phyloP scores from a whole-genome alignment of 2,113 vertebrate species.

The Vidua macroura region DNA sequence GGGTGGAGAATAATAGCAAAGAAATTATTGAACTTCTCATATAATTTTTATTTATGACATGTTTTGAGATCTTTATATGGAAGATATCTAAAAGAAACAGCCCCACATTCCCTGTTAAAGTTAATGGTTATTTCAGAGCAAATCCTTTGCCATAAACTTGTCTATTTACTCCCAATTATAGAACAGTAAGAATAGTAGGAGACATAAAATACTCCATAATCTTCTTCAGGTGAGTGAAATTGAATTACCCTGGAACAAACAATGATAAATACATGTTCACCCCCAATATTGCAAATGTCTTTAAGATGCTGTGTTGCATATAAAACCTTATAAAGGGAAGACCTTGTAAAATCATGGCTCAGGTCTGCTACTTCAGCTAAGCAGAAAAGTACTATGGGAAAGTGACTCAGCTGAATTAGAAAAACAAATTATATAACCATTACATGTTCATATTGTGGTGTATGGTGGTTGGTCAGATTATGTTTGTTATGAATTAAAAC shows the following conservation, averaged over 20 bases:
- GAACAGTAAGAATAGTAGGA: neutral
- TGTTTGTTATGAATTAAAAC: neutral
- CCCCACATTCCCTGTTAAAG: neutral
- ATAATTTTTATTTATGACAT: neutral
- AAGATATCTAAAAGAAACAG: neutral
- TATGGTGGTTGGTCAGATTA: neutral
- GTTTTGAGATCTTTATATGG: neutral
- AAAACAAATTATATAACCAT: neutral
- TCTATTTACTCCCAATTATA: neutral
- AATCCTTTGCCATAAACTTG: neutral
- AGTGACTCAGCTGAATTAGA: neutral
- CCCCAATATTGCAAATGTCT: neutral
- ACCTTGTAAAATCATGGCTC: neutral
- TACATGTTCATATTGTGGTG: rapidly evolving
- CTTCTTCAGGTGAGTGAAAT: neutral
- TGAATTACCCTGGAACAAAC: neutral
- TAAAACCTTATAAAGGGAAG: too few relatives aligned
- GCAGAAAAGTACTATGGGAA: neutral
- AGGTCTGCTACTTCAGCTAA: neutral
- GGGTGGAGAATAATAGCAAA: neutral
- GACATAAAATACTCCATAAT: neutral
- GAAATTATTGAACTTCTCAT: neutral
- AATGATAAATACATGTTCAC: neutral
- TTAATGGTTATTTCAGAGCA: neutral
- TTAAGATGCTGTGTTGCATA: neutral